A percentile compares a stretch with the other conserved stretches of the same genome.
phyloP scores from a whole-genome alignment of 1,140 invertebrate genomes.

The Rhagoletis zephyria region DNA sequence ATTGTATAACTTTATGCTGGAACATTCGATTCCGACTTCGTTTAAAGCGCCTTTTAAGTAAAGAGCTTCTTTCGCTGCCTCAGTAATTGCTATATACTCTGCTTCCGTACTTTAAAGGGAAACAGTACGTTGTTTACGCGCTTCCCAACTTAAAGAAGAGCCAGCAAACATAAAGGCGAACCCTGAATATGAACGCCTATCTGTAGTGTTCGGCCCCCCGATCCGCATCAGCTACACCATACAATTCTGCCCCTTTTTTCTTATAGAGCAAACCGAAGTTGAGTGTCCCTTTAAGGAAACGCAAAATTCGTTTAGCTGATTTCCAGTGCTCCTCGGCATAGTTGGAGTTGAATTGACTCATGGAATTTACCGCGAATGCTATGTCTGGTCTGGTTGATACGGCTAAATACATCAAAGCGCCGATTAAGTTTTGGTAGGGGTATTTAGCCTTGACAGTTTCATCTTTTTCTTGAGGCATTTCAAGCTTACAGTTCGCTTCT shows the following conservation, averaged over 20 bases:
- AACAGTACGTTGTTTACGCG: too few species aligned
- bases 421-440: conserved; percentile 55
- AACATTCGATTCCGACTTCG: conserved; percentile 56
- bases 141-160: too few species aligned
- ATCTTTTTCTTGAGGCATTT: neutral
- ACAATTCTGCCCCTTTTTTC: conserved; percentile 62
- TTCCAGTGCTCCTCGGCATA: neutral
- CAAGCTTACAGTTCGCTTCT: conserved; percentile 23
- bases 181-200: conserved; percentile 72
- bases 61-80: conserved; percentile 63
- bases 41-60: conserved; percentile 56
- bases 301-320: conserved; percentile 19
- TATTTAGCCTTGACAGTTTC: conserved; percentile 41
- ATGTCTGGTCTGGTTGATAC: conserved; percentile 66
- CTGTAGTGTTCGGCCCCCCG: conserved; percentile 63
- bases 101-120: too few species aligned
- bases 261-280: conserved; percentile 54
- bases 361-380: conserved; percentile 70
- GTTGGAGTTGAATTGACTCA: conserved; percentile 73
- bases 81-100: conserved; percentile 54
- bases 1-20: conserved; percentile 43
- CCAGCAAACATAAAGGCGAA: too few species aligned
- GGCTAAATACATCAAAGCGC: neutral
- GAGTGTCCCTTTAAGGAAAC: conserved; percentile 61
- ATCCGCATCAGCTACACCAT: conserved; percentile 61